These are phyloP conservation scores for Yasuhikotakia modesta DNA, from an alignment of 2,797 vertebrate species.

Conservation along the genomic window DNA sequence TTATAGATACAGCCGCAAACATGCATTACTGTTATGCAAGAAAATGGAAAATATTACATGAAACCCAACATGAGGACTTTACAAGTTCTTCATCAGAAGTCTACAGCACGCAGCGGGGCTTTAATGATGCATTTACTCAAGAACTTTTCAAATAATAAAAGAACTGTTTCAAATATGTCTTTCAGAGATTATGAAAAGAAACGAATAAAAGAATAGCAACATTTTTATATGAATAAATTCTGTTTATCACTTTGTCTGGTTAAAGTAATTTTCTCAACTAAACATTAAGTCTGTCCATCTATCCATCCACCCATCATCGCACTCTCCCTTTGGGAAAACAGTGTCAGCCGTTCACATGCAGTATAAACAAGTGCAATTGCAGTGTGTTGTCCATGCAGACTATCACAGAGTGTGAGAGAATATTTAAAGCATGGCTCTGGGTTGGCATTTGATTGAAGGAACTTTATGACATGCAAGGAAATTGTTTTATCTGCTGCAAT, in stretches of 20 bases:
- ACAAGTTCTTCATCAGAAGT: slow-evolving; percentile 12
- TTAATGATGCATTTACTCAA: not conserved
- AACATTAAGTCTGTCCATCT: not conserved
- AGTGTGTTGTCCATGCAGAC: not conserved
- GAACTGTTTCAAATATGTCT: slow-evolving; percentile 1
- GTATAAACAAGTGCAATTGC: not conserved
- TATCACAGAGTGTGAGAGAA: not conserved
- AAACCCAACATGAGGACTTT: not conserved
- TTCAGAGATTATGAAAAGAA: not conserved
- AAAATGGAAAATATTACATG: not conserved
- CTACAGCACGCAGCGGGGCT: not conserved
- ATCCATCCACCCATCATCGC: not conserved
- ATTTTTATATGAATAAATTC: not conserved
- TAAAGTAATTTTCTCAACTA: not conserved
- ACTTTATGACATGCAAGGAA: slow-evolving; percentile 8
- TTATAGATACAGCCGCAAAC: slow-evolving; percentile 22
- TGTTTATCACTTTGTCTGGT: not conserved
- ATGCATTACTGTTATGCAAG: slow-evolving; percentile 8
- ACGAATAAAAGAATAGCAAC: not conserved
- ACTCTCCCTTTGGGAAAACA: not conserved
- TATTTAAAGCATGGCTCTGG: not conserved
- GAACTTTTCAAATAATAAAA: slow-evolving; percentile 17
- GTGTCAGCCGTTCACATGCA: not conserved
- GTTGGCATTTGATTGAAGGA: slow-evolving; percentile 6
- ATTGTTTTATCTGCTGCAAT: not conserved